These are phyloP conservation scores for Anas capensis DNA, from an alignment of 2,797 vertebrate species.

Conservation along the genomic window DNA sequence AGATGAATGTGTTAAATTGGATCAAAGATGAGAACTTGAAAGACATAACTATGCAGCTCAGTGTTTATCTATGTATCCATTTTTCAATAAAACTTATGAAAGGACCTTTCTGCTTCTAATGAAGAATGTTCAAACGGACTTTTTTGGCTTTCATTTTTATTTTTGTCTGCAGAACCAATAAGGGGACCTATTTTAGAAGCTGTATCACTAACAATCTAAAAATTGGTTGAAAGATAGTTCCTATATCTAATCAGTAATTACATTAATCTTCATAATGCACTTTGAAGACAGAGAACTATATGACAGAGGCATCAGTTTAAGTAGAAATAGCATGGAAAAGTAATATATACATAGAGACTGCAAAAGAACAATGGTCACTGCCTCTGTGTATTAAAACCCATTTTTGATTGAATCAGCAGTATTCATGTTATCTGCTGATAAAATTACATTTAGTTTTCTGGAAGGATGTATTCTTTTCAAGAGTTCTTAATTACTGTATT, in stretches of 20 bases:
- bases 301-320: background rate
- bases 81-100: background rate
- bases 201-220: background rate
- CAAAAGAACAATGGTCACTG: background rate
- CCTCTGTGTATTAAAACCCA: background rate
- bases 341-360: background rate
- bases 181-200: background rate
- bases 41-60: background rate
- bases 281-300: background rate
- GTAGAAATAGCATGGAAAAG: background rate
- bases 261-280: background rate
- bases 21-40: background rate
- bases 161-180: background rate
- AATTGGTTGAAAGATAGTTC: background rate
- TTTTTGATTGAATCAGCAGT: background rate
- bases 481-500: background rate
- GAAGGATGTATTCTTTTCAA: background rate
- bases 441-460: background rate
- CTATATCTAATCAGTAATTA: background rate
- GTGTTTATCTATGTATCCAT: background rate
- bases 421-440: background rate
- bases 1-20: background rate
- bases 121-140: background rate
- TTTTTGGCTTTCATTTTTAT: background rate
- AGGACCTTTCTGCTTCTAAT: background rate